phyloP scores from a whole-genome alignment of 2,797 vertebrate genomes.

The Cryptoblepharus egeriae region DNA sequence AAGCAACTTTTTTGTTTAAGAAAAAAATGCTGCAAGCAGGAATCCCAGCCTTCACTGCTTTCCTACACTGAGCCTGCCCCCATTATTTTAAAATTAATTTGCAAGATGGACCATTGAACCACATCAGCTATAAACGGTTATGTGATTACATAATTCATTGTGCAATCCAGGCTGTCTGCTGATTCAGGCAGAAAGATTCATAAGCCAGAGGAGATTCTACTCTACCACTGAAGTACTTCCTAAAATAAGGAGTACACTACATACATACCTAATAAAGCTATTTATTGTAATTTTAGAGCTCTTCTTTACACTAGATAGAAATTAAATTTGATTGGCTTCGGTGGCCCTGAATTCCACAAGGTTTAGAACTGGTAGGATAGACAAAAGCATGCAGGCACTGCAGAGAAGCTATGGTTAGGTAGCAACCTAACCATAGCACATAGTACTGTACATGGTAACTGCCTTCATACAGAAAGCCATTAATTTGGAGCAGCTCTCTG shows the following conservation, averaged over 20 bases:
- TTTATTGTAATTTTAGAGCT: not conserved
- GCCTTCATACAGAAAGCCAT: not conserved
- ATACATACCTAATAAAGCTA: not conserved
- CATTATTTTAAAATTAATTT: constrained; percentile 29
- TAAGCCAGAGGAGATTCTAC: constrained; percentile 1
- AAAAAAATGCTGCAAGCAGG: not conserved
- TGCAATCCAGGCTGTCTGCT: not conserved
- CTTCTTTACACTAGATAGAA: not conserved
- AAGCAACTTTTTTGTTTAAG: not conserved
- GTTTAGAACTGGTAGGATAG: not conserved
- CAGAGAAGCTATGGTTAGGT: not conserved
- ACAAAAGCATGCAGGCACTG: not conserved
- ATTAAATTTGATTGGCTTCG: not conserved
- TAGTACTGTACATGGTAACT: not conserved
- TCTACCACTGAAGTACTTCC: not conserved
- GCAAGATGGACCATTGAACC: constrained; percentile 21
- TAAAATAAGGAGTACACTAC: not conserved
- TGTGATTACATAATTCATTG: not conserved
- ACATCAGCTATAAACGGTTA: not conserved
- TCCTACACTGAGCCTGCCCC: not conserved
- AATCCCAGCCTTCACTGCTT: not conserved
- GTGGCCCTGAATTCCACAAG: not conserved
- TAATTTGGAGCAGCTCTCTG: not conserved
- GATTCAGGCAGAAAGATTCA: constrained; percentile 17
- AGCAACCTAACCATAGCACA: too few relatives aligned